phyloP scores from a whole-genome alignment of 2,113 vertebrate species.

The Crotophaga sulcirostris region DNA sequence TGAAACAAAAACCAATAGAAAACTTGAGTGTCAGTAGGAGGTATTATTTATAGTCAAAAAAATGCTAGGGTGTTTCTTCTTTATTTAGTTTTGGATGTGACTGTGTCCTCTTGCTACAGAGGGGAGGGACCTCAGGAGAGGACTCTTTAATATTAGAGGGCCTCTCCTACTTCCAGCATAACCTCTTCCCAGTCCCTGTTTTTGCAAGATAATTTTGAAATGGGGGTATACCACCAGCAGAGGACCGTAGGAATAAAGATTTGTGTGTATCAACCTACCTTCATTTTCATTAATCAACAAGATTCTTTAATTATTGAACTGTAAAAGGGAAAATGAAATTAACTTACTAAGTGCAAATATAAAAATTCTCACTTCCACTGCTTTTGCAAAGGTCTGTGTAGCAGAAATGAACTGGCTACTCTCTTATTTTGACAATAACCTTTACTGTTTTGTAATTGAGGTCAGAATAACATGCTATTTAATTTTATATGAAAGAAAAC shows the following conservation, averaged over 20 bases:
- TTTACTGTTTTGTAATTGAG: background rate
- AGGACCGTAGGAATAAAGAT: background rate
- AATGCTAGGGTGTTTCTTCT: background rate
- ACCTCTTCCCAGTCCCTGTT: background rate
- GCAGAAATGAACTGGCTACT: background rate
- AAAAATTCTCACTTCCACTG: background rate
- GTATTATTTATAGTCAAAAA: accelerated
- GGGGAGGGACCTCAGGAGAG: background rate
- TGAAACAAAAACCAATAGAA: background rate
- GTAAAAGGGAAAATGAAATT: background rate
- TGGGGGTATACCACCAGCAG: background rate
- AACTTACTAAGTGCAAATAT: background rate
- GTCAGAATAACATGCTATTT: background rate
- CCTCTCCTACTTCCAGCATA: accelerated
- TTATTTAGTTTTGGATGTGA: background rate
- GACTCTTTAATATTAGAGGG: background rate
- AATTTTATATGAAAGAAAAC: background rate
- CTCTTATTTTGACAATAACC: background rate
- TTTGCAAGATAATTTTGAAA: background rate
- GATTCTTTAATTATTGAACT: background rate
- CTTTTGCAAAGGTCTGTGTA: background rate
- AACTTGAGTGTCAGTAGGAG: background rate
- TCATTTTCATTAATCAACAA: background rate
- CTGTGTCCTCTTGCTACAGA: background rate
- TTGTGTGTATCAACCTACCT: background rate